phyloP scores from a whole-genome alignment of 1,140 invertebrate species.

The Capitella teleta region DNA sequence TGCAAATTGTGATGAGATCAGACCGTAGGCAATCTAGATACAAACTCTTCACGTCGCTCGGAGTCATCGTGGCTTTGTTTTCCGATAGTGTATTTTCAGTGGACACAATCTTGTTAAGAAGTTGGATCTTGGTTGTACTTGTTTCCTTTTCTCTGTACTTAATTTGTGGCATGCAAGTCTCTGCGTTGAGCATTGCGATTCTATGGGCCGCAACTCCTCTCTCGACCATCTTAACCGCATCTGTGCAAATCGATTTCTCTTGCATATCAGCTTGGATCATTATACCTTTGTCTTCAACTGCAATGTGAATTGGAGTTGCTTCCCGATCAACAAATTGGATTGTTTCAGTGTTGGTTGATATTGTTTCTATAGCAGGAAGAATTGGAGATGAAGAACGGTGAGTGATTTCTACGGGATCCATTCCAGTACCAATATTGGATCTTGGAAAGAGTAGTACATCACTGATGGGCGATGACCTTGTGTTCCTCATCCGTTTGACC shows the following conservation, averaged over 20 bases:
- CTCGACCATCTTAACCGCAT: background rate
- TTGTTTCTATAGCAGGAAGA: too few species aligned
- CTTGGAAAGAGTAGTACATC: too few species aligned
- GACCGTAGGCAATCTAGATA: too few species aligned
- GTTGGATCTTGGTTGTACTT: background rate
- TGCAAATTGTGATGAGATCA: too few species aligned
- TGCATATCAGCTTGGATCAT: background rate
- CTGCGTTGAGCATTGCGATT: background rate
- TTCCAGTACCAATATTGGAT: too few species aligned
- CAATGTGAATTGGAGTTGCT: background rate
- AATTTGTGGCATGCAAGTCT: constrained; percentile 2
- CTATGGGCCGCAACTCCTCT: background rate
- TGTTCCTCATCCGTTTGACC: too few species aligned
- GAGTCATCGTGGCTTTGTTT: constrained; percentile 9
- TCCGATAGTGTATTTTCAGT: constrained; percentile 4
- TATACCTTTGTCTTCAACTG: background rate
- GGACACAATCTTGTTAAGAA: constrained; percentile 10
- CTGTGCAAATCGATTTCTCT: background rate
- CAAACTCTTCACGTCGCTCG: constrained; percentile 6
- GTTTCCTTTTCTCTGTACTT: constrained; percentile 8
- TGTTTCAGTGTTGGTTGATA: too few species aligned
- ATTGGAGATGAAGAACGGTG: too few species aligned
- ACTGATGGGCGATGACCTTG: too few species aligned
- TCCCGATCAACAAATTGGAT: background rate
- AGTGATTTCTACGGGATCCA: too few species aligned